Base-by-base conservation (phyloP, 2,888 invertebrate species). In the Drosophila nigritarsus region DNA sequence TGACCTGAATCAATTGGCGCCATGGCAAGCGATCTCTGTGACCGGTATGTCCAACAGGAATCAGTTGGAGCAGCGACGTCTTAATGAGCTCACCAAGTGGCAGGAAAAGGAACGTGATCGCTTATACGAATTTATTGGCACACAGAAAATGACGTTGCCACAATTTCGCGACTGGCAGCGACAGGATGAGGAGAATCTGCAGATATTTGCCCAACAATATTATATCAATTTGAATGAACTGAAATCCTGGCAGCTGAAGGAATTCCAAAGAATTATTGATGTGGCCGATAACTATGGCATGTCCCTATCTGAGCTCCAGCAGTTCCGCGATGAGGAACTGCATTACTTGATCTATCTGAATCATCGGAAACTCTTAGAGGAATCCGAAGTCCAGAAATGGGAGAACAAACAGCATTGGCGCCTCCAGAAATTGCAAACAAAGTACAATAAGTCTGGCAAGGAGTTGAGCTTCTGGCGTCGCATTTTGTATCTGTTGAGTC, bases 101-200 rank as follows among this genome's bases (percentile, higher is more conserved):
- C 91, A 92, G 69, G 84, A 83, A 42, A 79, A 75, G 29, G 92
- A 92, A 71, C 90, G 92, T 3, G 92, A 92, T 80, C 92, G 92
- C 5, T 78, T 92, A 0, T 92, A 92, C 66, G 83, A 81, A 3
- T 80, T 92, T 32, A 92, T 92, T 27, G 83, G 86, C 48, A 89
- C 84, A n/a, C 92, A 92, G 50, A 91, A 88, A 56, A 90, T 91
- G 66, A 87, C 75, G 0, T 63, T 83, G 18, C 81, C 82, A 2
- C 88, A 91, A 36, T 65, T 92, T 29, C 78, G 65, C 3, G 82
- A 82, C 11, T 92, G 92, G 92, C 92, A 92, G 65, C 90, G 77
- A 4, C 87, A 91, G 61, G 88, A 88, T 40, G 76, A 74, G 2
- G 62, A 82, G 45, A 65, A 82, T 29, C 64, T 91, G 7, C 82